phyloP scores from a whole-genome alignment of 2,113 vertebrate genomes.

The Accipiter cooperii region DNA sequence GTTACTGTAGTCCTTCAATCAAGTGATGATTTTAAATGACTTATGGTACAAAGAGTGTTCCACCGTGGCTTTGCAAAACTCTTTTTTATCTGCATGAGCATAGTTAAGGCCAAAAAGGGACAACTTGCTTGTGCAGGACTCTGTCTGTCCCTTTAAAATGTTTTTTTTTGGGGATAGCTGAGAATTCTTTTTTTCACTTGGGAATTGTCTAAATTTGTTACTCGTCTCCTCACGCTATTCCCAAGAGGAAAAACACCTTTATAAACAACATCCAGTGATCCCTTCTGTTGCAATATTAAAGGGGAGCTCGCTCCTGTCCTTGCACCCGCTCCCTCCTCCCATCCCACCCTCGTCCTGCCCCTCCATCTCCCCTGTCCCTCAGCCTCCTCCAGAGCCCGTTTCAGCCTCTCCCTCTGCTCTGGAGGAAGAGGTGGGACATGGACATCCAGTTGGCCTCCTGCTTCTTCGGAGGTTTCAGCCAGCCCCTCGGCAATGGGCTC shows the following conservation, averaged over 20 bases:
- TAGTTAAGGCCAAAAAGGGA: background rate
- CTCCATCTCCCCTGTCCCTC: background rate
- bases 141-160: background rate
- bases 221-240: background rate
- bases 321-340: background rate
- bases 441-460: background rate
- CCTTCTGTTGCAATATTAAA: background rate
- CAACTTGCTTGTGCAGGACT: background rate
- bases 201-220: background rate
- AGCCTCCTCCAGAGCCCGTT: too few species aligned
- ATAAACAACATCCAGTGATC: background rate
- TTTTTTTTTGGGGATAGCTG: background rate
- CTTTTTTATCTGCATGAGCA: background rate
- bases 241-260: background rate
- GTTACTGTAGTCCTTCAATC: background rate
- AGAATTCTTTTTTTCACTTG: background rate
- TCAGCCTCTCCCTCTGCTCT: too few species aligned
- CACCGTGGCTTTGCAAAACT: background rate
- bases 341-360: background rate
- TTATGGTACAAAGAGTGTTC: background rate
- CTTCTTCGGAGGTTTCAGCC: background rate
- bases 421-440: background rate
- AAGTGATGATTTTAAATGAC: background rate
- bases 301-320: background rate
- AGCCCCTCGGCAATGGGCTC: rapidly evolving